phyloP scores from a whole-genome alignment of 1,140 invertebrate genomes.

The Drosophila guanche region DNA sequence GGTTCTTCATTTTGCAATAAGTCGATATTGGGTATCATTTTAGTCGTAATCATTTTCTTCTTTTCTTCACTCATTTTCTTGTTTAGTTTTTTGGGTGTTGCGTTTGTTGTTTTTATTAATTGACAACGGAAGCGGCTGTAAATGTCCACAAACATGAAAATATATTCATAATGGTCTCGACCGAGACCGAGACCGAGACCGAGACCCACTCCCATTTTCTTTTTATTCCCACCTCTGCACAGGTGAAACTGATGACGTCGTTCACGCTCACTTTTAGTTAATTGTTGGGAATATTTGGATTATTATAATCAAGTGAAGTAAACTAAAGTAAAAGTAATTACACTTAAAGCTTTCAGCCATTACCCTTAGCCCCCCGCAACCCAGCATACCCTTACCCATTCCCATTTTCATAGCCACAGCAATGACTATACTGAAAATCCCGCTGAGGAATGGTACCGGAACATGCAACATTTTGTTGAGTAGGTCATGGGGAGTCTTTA shows the following conservation, averaged over 20 bases:
- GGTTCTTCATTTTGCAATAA: too few relatives aligned
- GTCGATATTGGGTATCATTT: too few relatives aligned
- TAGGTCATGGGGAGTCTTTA: conserved; percentile 25
- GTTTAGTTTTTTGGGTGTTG: conserved; percentile 15
- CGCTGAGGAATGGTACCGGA: conserved; percentile 27
- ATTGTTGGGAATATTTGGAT: conserved; percentile 39
- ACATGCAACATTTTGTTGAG: conserved; percentile 38
- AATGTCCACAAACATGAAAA: conserved; percentile 80
- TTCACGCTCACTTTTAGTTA: conserved; percentile 46
- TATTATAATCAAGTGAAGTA: conserved; percentile 45
- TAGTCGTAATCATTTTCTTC: too few relatives aligned
- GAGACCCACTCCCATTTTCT: conserved; percentile 1
- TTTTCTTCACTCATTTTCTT: too few relatives aligned
- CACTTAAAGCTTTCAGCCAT: conserved; percentile 16
- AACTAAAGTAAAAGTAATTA: conserved; percentile 66
- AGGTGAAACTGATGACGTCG: conserved; percentile 35
- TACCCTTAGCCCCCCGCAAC: too few relatives aligned
- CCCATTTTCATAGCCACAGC: too few relatives aligned
- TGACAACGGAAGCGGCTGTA: conserved; percentile 75
- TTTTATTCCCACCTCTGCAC: neutral
- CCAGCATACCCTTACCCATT: neutral
- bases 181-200: conserved; percentile 1
- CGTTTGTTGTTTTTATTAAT: conserved; percentile 69
- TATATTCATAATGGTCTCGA: conserved; percentile 50
- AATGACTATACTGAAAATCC: neutral